Base-by-base conservation (phyloP, 2,888 invertebrate species). In the Rhaphigaster nebulosa region DNA sequence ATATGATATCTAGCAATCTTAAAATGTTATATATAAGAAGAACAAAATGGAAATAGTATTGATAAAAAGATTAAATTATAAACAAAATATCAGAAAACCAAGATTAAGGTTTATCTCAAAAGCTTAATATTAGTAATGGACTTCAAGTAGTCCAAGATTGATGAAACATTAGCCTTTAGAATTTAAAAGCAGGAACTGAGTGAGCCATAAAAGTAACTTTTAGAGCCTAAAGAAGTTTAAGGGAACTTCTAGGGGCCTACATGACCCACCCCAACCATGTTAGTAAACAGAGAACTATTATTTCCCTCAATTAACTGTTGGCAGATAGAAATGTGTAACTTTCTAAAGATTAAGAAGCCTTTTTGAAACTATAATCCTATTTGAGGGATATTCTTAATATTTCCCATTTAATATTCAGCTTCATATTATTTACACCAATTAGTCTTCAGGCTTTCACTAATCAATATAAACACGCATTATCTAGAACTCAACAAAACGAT, bases 261-360 rank as follows among this genome's bases (percentile, higher is more conserved):
- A 45, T 84, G 84, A 84, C 84, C 84, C 84, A 84, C 84, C 84
- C 84, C 84, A 84, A 84, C 45, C 45, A 84, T 84, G 84, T 84
- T 84, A 45, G 84, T 84, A 84, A 84, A 84, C 84, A 84, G 45
- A 84, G 80, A 15, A 41, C 84, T 45, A 84, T 84, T 45, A 84
- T 45, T 80, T n/a, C 26, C 15, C 26, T n/a, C 23, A 45, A 23
- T 38, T 50, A 84, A 76, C 20, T 2, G 8, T 76, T 20, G 34
- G 29, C 5, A 20, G 38, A 26, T 76, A 15, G 2, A 60, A 65
- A n/a, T 65, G 0, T 3, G 29, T 65, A 65, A 3, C 29, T 13
- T 65, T 18, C 65, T 29, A 29, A 5, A 65, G 1, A 65, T 65
- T 23, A 56, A 26, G 29, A 65, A 65, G 15, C 29, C 29, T 65